These are phyloP conservation scores for Sebastes iracundus DNA, from an alignment of 2,797 vertebrate species.

Conservation along the genomic window DNA sequence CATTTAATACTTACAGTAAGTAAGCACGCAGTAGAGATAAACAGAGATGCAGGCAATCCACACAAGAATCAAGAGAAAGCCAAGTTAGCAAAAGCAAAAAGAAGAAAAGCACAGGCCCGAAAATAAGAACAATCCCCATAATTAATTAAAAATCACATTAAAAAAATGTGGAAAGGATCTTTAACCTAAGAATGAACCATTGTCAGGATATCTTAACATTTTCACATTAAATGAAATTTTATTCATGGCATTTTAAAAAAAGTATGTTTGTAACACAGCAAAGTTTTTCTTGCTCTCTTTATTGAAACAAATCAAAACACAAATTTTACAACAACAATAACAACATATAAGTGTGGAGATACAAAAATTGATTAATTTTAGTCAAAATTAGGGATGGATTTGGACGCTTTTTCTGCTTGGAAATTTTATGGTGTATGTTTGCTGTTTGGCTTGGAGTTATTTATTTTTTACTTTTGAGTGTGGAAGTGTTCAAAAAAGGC, in stretches of 20 bases:
- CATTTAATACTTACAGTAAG: background rate
- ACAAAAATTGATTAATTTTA: background rate
- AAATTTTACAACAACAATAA: background rate
- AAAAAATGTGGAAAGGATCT: background rate
- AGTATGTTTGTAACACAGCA: rapidly evolving
- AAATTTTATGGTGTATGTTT: rapidly evolving
- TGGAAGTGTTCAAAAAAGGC: background rate
- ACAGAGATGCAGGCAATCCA: background rate
- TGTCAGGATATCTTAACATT: background rate
- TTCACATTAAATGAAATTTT: background rate
- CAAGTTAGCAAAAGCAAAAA: background rate
- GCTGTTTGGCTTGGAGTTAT: too few relatives aligned
- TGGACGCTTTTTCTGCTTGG: too few relatives aligned
- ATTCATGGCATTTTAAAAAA: background rate
- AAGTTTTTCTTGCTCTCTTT: background rate
- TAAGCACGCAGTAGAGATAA: background rate
- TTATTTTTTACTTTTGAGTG: too few relatives aligned
- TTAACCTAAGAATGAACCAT: background rate
- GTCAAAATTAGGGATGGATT: background rate
- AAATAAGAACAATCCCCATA: background rate
- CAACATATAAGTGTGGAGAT: background rate
- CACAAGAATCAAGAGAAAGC: background rate
- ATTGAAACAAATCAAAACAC: background rate
- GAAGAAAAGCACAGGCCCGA: too few relatives aligned
- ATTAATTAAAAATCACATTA: background rate